Evolutionary conservation across 2,113 vertebrate species (phyloP).

Genomic region (Psittacula cyanocephala): DNA sequence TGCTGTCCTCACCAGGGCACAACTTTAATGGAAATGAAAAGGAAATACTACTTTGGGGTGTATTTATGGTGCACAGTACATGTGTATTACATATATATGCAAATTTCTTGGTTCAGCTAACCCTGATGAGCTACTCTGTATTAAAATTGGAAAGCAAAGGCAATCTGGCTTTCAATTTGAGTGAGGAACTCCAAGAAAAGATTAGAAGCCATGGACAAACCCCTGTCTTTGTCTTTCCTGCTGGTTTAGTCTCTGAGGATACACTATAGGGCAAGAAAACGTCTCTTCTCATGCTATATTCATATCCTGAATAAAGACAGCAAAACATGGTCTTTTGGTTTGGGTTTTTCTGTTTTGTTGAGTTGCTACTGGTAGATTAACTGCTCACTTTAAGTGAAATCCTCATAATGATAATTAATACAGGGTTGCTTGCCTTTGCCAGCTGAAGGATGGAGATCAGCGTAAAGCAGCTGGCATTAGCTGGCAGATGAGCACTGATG

Average conservation of each 20-base stretch:
- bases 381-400: neutral
- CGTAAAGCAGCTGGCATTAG: neutral
- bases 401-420: neutral
- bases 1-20: neutral
- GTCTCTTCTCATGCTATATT: neutral
- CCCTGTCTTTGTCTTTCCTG: neutral
- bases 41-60: neutral
- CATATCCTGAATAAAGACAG: neutral
- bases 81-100: neutral
- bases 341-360: neutral
- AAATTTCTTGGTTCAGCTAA: neutral
- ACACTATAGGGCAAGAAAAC: neutral
- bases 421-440: neutral
- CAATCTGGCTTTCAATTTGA: neutral
- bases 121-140: neutral
- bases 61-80: neutral
- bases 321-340: neutral
- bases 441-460: neutral
- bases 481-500: neutral
- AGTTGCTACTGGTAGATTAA: neutral
- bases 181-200: neutral
- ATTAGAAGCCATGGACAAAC: neutral
- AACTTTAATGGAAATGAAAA: neutral
- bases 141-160: neutral
- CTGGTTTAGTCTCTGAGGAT: neutral